Evolutionary conservation across 1,140 invertebrate genomes (phyloP), one percentile per base, ranked within the genome.

Genomic region (Lutraria rhynchaena): DNA sequence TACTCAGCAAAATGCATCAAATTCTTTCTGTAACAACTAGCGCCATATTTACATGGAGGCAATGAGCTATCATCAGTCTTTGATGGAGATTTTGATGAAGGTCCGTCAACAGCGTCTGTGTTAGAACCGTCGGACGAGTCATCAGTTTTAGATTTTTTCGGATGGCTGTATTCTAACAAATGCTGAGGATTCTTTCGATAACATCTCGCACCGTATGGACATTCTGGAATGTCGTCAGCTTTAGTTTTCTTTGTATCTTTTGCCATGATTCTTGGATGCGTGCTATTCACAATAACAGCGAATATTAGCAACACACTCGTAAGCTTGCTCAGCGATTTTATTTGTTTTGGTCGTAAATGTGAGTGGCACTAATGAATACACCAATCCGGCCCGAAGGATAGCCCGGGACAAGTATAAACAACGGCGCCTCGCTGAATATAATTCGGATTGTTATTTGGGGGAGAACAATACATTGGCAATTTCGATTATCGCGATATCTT

Each of bases 1-100:
- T 69, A 88, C 57, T 87, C 85, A 19, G 86, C 85, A 82, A 87
- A 89, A 74, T 89, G 87, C 46, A 89, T 78, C 29, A 87, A 60
- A 60, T 89, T 89, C 63, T 89, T 89, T 19, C 87, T 67, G 65
- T 87, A 89, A 61, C 87, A 89, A 15, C 83, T 86, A 0, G 71
- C 84, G 1, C 87, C 87, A 85, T 85, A 89, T 78, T 85, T 86
- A 60, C 87, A 89, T 0, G 77, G 63, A 19, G 87, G 86, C 13
- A 88, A 57, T 24, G 35, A 60, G 7, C 71, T 70, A 57, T 63
- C 71, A 24, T 60, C 53, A 15, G 67, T 74, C 44, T 24, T 29
- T 4, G 49, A 33, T 19, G 44, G 37, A 3, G 19, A 53, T 49
- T 35, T 24, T 1, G 55, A 35, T n/a, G 55, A 78, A 5, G 76